Evolutionary conservation across 2,888 invertebrate genomes (phyloP), one percentile per base, ranked within the genome.

Genomic region (Trisateles emortualis): DNA sequence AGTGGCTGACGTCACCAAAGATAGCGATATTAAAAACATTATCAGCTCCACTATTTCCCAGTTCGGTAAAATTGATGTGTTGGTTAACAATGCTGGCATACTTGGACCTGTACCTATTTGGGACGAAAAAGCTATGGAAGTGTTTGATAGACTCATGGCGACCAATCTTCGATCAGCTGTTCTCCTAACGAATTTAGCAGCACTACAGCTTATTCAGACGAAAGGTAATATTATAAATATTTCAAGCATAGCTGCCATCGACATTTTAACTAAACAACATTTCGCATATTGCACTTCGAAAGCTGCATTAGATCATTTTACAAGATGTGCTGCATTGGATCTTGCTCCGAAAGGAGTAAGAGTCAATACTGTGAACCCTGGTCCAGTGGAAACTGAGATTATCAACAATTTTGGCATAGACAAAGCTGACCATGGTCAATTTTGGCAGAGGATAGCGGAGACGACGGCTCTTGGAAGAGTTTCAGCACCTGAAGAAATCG

Each of bases 321-420:
- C n/a, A n/a, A n/a, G n/a, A n/a, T n/a, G n/a, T n/a, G n/a, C n/a
- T n/a, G n/a, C n/a, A n/a, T n/a, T n/a, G n/a, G n/a, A n/a, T n/a
- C n/a, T n/a, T n/a, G n/a, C n/a, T n/a, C n/a, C n/a, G n/a, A n/a
- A n/a, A n/a, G n/a, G n/a, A n/a, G n/a, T n/a, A n/a, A n/a, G n/a
- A n/a, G n/a, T n/a, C n/a, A 98, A 98, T 84, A 93, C 95, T 40
- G 96, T 98, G 0, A 97, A 97, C 85, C 98, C 98, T 10, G 98
- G 98, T 9, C 98, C 98, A 0, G 95, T 96, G 1, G 78, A 95
- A 4, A 75, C 78, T n/a, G 69, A 73, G 22, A 64, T 78, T 17
- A 17, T 70, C 1, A 57, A 51, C 11, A 65, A 54, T 42, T 1
- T 45, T 11, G 71, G 66, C 8, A 9, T 61, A 3, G 16, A 30